Conservation (phyloP, 1,140 invertebrate genomes). For the Trinorchestia longiramus region DNA sequence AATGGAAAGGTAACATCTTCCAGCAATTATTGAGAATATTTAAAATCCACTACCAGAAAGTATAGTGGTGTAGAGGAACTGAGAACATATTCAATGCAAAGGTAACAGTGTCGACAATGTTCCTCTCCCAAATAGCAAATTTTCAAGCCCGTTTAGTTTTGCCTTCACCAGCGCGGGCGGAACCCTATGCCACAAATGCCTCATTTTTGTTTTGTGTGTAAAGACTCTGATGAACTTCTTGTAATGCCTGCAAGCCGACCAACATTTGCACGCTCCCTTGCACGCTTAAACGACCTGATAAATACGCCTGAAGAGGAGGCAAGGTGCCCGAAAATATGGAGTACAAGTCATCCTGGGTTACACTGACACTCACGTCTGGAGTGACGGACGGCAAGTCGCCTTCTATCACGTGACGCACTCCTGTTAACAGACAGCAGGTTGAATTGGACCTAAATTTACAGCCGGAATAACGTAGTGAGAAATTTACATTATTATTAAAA, state of each 20-base stretch:
- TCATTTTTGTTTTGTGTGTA: slow-evolving; percentile 57
- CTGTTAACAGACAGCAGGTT: slow-evolving; percentile 9
- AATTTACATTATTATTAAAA: too few species aligned
- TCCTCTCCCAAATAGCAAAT: neutral
- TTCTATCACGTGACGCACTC: slow-evolving; percentile 64
- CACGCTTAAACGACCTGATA: slow-evolving; percentile 64
- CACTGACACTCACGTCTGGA: slow-evolving; percentile 63
- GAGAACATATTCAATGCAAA: neutral
- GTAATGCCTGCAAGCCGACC: slow-evolving; percentile 62
- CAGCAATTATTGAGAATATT: too few species aligned
- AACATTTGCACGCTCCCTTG: slow-evolving; percentile 65
- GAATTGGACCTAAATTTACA: neutral
- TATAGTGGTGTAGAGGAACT: neutral
- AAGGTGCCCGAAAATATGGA: slow-evolving; percentile 63
- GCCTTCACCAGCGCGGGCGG: neutral
- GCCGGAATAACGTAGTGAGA: too few species aligned
- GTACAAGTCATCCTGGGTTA: slow-evolving; percentile 62
- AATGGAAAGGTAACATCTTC: too few species aligned
- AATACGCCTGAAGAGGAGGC: slow-evolving; percentile 65
- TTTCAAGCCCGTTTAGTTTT: slow-evolving; percentile 24
- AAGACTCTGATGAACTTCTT: slow-evolving; percentile 57
- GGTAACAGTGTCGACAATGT: neutral
- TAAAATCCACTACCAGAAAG: too few species aligned
- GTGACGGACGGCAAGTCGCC: slow-evolving; percentile 64
- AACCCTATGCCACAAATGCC: slow-evolving; percentile 58